Evolutionary conservation across 2,797 vertebrate genomes (phyloP).

Genomic region (Sorex maritimensis): DNA sequence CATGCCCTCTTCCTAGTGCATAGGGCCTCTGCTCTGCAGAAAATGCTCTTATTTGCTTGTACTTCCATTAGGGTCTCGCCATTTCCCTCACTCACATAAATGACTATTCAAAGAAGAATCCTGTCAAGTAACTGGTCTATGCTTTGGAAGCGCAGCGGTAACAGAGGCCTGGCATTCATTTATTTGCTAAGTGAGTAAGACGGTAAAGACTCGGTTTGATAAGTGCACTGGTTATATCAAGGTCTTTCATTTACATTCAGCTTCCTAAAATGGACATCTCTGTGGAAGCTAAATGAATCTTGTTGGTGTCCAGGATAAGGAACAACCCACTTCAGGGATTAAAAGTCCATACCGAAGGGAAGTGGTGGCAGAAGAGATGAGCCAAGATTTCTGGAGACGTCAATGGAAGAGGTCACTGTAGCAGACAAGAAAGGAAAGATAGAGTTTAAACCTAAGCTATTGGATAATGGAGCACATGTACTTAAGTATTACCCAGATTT

Average conservation of each 20-base stretch:
- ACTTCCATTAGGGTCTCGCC: slow-evolving; percentile 48
- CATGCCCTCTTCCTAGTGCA: neutral
- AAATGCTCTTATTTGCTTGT: slow-evolving; percentile 32
- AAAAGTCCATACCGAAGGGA: slow-evolving; percentile 71
- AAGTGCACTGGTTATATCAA: slow-evolving; percentile 76
- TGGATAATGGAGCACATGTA: neutral
- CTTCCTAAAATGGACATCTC: slow-evolving; percentile 74
- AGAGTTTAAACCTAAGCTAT: neutral
- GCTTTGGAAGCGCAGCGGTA: slow-evolving; percentile 72
- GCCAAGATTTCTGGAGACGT: neutral
- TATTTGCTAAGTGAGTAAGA: slow-evolving; percentile 82
- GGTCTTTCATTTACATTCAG: slow-evolving; percentile 77
- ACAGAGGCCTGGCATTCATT: slow-evolving; percentile 79
- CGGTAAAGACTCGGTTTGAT: slow-evolving; percentile 72
- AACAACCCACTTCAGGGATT: slow-evolving; percentile 73
- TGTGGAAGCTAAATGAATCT: slow-evolving; percentile 75
- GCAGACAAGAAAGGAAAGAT: neutral
- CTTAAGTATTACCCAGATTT: neutral
- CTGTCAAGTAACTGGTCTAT: slow-evolving; percentile 75
- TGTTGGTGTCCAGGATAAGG: slow-evolving; percentile 76
- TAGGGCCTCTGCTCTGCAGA: neutral
- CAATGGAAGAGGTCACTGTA: neutral
- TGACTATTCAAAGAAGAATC: slow-evolving; percentile 73
- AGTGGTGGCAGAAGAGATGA: slow-evolving; percentile 49
- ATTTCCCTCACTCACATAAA: slow-evolving; percentile 72